Conservation (phyloP, 1,140 invertebrate species). For the Pinna nobilis region DNA sequence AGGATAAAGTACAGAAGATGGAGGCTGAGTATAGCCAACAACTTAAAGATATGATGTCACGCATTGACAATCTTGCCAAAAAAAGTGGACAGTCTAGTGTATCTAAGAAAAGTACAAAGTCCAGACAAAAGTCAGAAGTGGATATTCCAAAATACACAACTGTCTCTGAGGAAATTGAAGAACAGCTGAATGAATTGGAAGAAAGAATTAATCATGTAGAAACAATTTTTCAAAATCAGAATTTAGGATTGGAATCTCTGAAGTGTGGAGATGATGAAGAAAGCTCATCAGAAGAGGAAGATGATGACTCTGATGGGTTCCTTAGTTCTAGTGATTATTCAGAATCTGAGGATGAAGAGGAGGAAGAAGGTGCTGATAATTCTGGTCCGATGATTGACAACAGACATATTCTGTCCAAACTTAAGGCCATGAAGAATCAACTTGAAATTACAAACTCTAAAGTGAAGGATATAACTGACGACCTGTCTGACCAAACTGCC, state of each 20-base stretch:
- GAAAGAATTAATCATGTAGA: constrained; percentile 56
- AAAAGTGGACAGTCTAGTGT: constrained; percentile 14
- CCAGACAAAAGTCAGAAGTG: constrained; percentile 9
- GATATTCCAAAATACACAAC: neutral
- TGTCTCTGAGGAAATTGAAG: constrained; percentile 54
- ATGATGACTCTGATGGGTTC: constrained; percentile 52
- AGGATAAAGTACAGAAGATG: constrained; percentile 46
- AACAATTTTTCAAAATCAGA: constrained; percentile 44
- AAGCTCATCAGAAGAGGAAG: constrained; percentile 32
- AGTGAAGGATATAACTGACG: constrained; percentile 54
- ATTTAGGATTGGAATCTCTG: constrained; percentile 32
- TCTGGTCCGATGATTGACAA: constrained; percentile 36
- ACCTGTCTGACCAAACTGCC: constrained; percentile 37
- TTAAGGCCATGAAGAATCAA: constrained; percentile 62
- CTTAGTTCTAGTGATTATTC: constrained; percentile 34
- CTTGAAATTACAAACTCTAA: constrained; percentile 54
- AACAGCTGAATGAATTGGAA: constrained; percentile 59
- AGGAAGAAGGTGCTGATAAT: constrained; percentile 32
- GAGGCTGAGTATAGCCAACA: constrained; percentile 54
- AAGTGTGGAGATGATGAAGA: constrained; percentile 34
- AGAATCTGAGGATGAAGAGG: constrained; percentile 38
- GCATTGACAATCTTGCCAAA: constrained; percentile 54
- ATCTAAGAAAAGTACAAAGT: no score
- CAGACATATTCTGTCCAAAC: constrained; percentile 40
- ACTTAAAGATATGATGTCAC: constrained; percentile 35